These are phyloP conservation scores for Psittacula cyanocephala DNA, from an alignment of 2,113 vertebrate genomes.

Conservation along the genomic window DNA sequence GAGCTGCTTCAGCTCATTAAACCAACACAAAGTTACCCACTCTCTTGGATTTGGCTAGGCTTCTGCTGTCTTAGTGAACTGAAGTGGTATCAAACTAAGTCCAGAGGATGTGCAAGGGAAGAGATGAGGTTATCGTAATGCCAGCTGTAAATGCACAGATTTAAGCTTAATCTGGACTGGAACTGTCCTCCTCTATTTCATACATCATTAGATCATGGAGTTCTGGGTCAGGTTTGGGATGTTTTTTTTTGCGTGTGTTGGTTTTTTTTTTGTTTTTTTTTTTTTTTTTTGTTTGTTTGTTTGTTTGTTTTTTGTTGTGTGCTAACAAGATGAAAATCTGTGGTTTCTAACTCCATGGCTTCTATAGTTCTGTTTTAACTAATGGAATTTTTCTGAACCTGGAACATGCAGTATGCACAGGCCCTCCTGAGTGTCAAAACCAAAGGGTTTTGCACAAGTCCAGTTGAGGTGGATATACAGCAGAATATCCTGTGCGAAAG, in stretches of 20 bases:
- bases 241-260: not conserved
- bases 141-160: accelerated
- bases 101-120: not conserved
- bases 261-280: not conserved
- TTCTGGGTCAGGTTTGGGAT: not conserved
- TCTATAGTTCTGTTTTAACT: not conserved
- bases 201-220: not conserved
- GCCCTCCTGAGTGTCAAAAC: not conserved
- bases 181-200: not conserved
- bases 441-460: not conserved
- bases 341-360: not conserved
- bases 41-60: not conserved
- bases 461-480: not conserved
- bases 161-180: not conserved
- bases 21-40: not conserved
- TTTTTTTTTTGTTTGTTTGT: too few relatives aligned
- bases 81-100: not conserved
- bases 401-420: not conserved
- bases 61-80: not conserved
- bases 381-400: not conserved
- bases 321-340: not conserved
- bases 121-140: not conserved
- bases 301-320: not conserved
- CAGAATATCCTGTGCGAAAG: not conserved
- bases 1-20: not conserved